Evolutionary conservation across 1,140 invertebrate genomes (phyloP), one percentile per base, ranked within the genome.

Genomic region (Microvelia longipes): DNA sequence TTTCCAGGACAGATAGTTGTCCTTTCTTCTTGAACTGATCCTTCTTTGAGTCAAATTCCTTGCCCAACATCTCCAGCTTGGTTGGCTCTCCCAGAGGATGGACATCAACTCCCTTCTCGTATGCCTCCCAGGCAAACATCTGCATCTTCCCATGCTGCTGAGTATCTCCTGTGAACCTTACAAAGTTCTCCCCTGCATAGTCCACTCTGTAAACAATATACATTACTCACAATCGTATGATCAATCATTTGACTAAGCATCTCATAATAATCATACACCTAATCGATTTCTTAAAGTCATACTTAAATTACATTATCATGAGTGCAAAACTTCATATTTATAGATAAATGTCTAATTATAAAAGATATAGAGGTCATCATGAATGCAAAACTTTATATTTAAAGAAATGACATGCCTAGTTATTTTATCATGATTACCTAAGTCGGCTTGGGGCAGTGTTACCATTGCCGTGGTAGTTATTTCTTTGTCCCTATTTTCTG

Each of bases 81-180:
- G 98, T 99, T 0, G 97, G 98, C 80, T 99, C 96, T 15, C 96
- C 96, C 68, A 98, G 83, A 28, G 98, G 82, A 82, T 99, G 94
- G 2, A 99, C 93, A 81, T 99, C 96, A 0, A 98, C 88, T 26
- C 94, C 95, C 76, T 90, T 89, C 70, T 93, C 89, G 77, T 93
- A 89, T 0, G 96, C 96, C 77, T 98, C 93, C 97, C 98, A 99
- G 0, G 97, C 96, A 85, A 99, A 99, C 73, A 98, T 75, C 79
- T 98, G 96, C 25, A 93, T 92, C 26, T 87, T 87, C 1, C 93
- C 90, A 79, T 98, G 95, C 68, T 90, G 85, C 60, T 86, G 83
- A 0, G 96, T 98, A 80, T 98, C 97, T 14, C 97, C 97, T 61
- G 91, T 89, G 76, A 92, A 94, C 30, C 96, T 84, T 0, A 92